Base-by-base conservation (phyloP, 2,888 invertebrate species). In the Cantharis rufa region DNA sequence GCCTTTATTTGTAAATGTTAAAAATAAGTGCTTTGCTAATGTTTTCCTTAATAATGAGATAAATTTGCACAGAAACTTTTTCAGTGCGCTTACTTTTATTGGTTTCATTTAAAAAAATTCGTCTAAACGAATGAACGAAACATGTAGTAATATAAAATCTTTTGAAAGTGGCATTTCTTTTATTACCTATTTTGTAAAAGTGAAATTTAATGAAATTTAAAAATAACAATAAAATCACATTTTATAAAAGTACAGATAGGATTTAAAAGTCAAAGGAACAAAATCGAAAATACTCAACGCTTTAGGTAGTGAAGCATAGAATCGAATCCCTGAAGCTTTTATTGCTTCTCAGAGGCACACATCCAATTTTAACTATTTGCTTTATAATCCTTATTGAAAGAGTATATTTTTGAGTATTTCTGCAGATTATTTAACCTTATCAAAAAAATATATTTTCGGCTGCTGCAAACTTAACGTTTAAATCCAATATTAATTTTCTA, bases 291-390 rank as follows among this genome's bases (percentile, higher is more conserved):
- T 74, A 70, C 69, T 69, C 69, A 70, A 69, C 70, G 70, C 74
- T 74, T 74, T 70, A 70, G 74, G 74, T 74, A 74, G 74, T 70
- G 69, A 64, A 74, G 74, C 74, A 74, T 70, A 69, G 74, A 70
- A 74, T 74, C 70, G 63, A 70, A 74, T 74, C 74, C 70, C 74
- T n/a, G 70, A 69, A 48, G 74, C 70, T 74, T 74, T 74, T 74
- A 74, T 74, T 74, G 70, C 70, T 69, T 74, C 70, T 69, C 74
- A 64, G 62, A 70, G 74, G 70, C 70, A 70, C 70, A 74, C 69
- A 74, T 74, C 74, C 64, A 70, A 74, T 74, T 74, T 74, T 74
- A 70, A 74, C 74, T 74, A 74, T 70, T 70, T 74, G 74, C 74
- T 69, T 70, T 74, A 64, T 63, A 61, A 69, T 62, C 32, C 64